Percentiles rank a stretch among this genome's conserved stretches.
Evolutionary conservation across 1,140 invertebrate genomes (phyloP).

Genomic region (Sminthurides bifidus): DNA sequence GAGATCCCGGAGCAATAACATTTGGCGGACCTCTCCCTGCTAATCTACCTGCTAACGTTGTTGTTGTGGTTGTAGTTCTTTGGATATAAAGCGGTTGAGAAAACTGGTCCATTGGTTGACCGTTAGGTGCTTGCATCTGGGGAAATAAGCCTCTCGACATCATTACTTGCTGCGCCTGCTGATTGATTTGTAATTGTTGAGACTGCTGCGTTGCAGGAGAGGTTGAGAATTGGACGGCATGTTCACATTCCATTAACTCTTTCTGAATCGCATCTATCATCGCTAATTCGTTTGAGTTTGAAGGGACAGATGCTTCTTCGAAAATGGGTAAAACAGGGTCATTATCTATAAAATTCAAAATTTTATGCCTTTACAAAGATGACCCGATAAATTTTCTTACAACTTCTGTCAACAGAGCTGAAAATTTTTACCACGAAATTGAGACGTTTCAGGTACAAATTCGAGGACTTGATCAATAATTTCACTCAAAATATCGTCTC

Average conservation of each 20-base stretch:
- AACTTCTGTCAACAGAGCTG: not conserved
- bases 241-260: slow-evolving; percentile 72
- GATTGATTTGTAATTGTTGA: slow-evolving; percentile 4
- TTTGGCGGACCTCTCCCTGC: slow-evolving; percentile 15
- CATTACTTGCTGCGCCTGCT: not conserved
- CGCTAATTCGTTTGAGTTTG: slow-evolving; percentile 49
- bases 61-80: slow-evolving; percentile 21
- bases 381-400: not conserved
- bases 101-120: not conserved
- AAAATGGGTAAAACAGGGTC: not conserved
- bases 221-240: slow-evolving; percentile 38
- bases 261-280: slow-evolving; percentile 75
- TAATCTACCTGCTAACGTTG: slow-evolving; percentile 36
- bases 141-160: slow-evolving; percentile 3
- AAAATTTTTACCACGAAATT: slow-evolving; percentile 9
- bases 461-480: slow-evolving; percentile 67
- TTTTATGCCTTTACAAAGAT: not conserved
- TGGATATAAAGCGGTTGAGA: slow-evolving; percentile 18
- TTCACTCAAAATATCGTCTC: slow-evolving; percentile 62
- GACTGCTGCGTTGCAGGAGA: slow-evolving; percentile 3
- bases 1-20: slow-evolving; percentile 16
- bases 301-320: not conserved
- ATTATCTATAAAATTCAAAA: not conserved
- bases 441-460: slow-evolving; percentile 48
- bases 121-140: slow-evolving; percentile 1